Evolutionary conservation across 2,888 invertebrate genomes (phyloP).

Genomic region (Limnephilus auricula): DNA sequence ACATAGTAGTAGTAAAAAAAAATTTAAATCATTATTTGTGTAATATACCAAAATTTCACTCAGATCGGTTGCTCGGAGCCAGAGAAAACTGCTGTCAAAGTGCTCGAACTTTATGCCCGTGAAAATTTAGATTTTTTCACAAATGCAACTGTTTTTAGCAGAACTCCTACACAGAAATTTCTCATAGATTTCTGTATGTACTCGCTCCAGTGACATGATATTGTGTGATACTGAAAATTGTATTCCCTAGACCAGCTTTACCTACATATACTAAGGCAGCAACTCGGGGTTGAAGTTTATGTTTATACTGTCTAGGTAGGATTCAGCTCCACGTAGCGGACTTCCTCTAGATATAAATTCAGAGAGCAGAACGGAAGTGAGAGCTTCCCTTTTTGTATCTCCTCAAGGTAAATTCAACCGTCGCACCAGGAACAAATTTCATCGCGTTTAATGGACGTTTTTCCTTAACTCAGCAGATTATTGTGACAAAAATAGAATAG

Average conservation of each 20-base stretch:
- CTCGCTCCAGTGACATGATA: not conserved
- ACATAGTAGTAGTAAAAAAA: too few species aligned
- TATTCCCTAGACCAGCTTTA: not conserved
- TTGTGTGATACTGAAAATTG: not conserved
- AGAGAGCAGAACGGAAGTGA: not conserved
- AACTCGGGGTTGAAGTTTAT: not conserved
- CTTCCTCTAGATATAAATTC: not conserved
- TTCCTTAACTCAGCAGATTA: not conserved
- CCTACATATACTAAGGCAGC: not conserved
- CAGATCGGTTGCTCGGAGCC: too few species aligned
- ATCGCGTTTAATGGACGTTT: not conserved
- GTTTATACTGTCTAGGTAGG: too few species aligned
- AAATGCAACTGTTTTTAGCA: not conserved
- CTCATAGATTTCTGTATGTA: too few species aligned
- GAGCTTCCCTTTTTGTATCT: not conserved
- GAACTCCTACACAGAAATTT: not conserved
- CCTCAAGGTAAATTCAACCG: not conserved
- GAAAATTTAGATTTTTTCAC: too few species aligned
- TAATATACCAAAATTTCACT: too few species aligned
- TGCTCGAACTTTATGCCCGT: too few species aligned
- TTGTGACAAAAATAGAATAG: not conserved
- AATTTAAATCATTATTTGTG: too few species aligned
- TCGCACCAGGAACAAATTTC: not conserved
- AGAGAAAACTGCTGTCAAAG: too few species aligned
- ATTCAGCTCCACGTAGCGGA: not conserved